phyloP scores from a whole-genome alignment of 2,113 vertebrate genomes.

The Pionites leucogaster region DNA sequence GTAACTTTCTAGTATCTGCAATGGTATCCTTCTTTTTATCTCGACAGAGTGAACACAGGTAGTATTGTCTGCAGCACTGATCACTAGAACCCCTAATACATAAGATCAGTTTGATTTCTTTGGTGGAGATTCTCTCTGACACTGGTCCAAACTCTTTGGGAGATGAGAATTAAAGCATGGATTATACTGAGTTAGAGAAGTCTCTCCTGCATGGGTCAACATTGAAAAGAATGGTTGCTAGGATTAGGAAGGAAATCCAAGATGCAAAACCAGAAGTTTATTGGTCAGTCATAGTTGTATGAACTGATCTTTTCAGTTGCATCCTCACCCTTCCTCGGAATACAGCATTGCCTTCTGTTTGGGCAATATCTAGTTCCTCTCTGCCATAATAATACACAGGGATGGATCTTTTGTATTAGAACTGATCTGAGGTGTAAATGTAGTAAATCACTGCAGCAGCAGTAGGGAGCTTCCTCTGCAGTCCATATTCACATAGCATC shows the following conservation, averaged over 20 bases:
- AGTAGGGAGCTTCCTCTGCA: background rate
- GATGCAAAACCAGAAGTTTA: background rate
- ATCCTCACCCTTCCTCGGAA: background rate
- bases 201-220: background rate
- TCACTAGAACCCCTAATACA: background rate
- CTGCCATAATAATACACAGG: background rate
- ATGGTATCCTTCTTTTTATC: too few species aligned
- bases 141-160: background rate
- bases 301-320: background rate
- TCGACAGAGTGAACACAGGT: too few species aligned
- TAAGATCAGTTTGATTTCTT: background rate
- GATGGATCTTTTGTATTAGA: background rate
- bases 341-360: background rate
- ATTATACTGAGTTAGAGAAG: background rate
- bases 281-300: background rate
- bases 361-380: background rate
- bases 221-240: background rate
- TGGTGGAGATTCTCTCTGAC: background rate
- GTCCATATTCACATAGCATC: background rate
- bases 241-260: background rate
- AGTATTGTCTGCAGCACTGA: too few species aligned
- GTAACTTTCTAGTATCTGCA: too few species aligned
- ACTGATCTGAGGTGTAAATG: background rate
- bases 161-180: background rate
- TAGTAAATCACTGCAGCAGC: background rate